Percentiles rank a stretch among this genome's conserved stretches.
These are phyloP conservation scores for Microctonus aethiopoides DNA, from an alignment of 2,888 invertebrate species.

Conservation along the genomic window DNA sequence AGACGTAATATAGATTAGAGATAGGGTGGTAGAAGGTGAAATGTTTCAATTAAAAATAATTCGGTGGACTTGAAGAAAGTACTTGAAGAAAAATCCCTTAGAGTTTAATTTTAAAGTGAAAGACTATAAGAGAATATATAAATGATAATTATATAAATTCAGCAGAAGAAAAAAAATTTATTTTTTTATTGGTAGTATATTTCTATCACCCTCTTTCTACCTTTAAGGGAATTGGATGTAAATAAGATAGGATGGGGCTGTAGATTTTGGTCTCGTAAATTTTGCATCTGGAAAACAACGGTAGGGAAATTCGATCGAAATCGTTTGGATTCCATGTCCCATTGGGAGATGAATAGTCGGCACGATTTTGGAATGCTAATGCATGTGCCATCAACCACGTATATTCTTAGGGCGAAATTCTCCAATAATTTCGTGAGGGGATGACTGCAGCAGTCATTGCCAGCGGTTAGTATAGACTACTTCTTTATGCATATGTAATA, in stretches of 20 bases:
- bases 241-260: neutral
- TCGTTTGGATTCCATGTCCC: conserved; percentile 58
- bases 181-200: conserved; percentile 20
- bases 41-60: conserved; percentile 66
- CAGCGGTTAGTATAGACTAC: conserved; percentile 14
- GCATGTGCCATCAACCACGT: conserved; percentile 22
- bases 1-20: conserved; percentile 35
- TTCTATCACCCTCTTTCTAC: neutral
- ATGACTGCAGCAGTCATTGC: neutral
- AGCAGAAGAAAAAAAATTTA: conserved; percentile 15
- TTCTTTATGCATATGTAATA: conserved; percentile 15
- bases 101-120: neutral
- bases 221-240: conserved; percentile 8
- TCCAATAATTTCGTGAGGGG: conserved; percentile 24
- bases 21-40: conserved; percentile 29
- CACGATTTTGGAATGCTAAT: conserved; percentile 64
- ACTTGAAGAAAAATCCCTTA: conserved; percentile 22
- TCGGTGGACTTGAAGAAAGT: conserved; percentile 42
- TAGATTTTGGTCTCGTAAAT: conserved; percentile 50
- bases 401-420: conserved; percentile 10
- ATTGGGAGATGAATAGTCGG: conserved; percentile 57
- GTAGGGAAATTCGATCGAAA: conserved; percentile 62
- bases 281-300: conserved; percentile 51
- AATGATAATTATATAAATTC: conserved; percentile 1
- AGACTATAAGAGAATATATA: neutral